These are phyloP conservation scores for Enteromius thamalakanensis DNA, from an alignment of 2,797 vertebrate species.

Conservation along the genomic window DNA sequence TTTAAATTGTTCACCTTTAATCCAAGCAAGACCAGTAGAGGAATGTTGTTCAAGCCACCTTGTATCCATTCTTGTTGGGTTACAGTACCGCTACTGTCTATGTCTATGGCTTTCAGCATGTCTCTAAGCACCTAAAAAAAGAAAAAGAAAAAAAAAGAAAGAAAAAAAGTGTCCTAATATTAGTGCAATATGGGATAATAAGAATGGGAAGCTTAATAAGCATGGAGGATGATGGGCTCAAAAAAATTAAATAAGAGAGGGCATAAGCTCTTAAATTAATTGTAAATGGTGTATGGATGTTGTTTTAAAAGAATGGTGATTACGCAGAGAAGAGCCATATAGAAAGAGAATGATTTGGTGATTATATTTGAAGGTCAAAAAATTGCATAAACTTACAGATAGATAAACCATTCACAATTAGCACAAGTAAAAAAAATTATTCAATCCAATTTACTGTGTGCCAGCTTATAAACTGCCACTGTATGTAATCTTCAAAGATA, in stretches of 20 bases:
- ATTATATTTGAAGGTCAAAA: background rate
- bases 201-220: background rate
- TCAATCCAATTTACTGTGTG: background rate
- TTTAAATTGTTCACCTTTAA: conserved; percentile 74
- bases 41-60: conserved; percentile 89
- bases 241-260: too few relatives aligned
- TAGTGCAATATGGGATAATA: background rate
- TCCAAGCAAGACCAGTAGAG: conserved; percentile 89
- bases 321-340: background rate
- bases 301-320: background rate
- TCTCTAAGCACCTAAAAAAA: conserved; percentile 84
- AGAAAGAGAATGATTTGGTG: background rate
- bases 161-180: background rate
- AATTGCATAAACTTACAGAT: background rate
- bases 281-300: background rate
- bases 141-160: background rate
- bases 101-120: conserved; percentile 92
- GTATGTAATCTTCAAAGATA: background rate
- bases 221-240: too few relatives aligned
- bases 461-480: background rate
- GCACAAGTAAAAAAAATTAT: background rate
- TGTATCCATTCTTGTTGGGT: conserved; percentile 89
- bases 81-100: conserved; percentile 84
- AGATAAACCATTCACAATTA: background rate
- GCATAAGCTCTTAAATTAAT: background rate